Base-by-base conservation (phyloP, 2,888 invertebrate species). In the Cheiracanthium punctorium region DNA sequence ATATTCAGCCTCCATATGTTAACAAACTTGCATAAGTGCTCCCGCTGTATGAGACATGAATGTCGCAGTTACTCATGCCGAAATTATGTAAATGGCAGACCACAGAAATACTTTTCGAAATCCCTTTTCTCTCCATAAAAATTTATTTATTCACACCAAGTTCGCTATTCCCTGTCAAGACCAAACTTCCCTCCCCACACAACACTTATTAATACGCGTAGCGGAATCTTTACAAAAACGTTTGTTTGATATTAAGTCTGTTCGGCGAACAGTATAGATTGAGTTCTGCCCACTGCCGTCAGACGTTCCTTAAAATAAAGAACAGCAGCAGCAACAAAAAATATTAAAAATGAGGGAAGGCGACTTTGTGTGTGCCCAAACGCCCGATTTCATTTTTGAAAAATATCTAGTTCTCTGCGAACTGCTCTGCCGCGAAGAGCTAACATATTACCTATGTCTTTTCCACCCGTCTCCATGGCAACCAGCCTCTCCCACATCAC, bases 391-490 rank as follows among this genome's bases (percentile, higher is more conserved):
- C 69, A 69, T 69, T 69, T 69, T 69, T 69, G 69, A 69, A 69
- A 69, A 69, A 69, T 69, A 69, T 69, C 17, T 33, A 69, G 33
- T 24, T 69, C 37, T 69, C 33, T 69, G 20, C 20, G 69, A 33
- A 20, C 69, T 37, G 33, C 28, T 58, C 17, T 17, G 33, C 67
- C 30, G 20, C 69, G 58, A 52, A 30, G 58, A 58, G 32, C 24
- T 52, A 43, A 74, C 48, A 58, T 74, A 74, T 74, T 74, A 74
- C 73, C 73, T 74, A 48, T 52, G 43, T 48, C 48, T 48, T 43
- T 41, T 29, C 52, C 58, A 48, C 32, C 12, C 73, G 73, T 74
- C 58, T 28, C 58, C 52, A 12, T 29, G 58, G 73, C 14, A 24
- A 74, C 58, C 52, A 58, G n/a, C 73, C 32, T 32, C 32, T 52